These are phyloP conservation scores for Pelobates cultripes DNA, from an alignment of 2,797 vertebrate genomes.

Conservation along the genomic window DNA sequence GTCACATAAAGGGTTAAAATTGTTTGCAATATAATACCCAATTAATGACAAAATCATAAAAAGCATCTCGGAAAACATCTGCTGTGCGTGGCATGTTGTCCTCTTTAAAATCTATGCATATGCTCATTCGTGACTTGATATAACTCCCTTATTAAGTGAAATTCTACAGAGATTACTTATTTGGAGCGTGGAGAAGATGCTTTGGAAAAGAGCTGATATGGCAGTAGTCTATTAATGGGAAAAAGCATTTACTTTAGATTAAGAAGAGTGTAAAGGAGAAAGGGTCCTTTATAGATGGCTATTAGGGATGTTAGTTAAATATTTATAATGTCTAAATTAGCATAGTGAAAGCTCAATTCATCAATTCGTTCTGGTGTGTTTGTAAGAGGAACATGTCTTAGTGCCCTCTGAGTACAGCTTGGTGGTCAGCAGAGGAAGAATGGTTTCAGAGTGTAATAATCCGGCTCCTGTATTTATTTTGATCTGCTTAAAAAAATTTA, in stretches of 20 bases:
- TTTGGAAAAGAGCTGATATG: constrained; percentile 64
- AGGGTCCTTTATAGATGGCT: constrained; percentile 69
- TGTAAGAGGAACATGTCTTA: constrained; percentile 61
- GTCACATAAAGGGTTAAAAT: neutral
- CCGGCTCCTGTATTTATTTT: constrained; percentile 64
- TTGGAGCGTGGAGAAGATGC: constrained; percentile 57
- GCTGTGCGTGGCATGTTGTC: constrained; percentile 43
- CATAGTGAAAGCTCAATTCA: constrained; percentile 81
- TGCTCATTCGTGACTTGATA: constrained; percentile 54
- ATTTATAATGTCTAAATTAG: constrained; percentile 82
- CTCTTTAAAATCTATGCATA: constrained; percentile 5
- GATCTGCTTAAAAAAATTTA: constrained; percentile 66
- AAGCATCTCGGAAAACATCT: constrained; percentile 32
- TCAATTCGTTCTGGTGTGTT: constrained; percentile 78
- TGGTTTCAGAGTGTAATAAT: constrained; percentile 62
- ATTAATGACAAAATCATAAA: constrained; percentile 5
- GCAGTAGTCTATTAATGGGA: constrained; percentile 69
- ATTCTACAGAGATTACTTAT: constrained; percentile 48
- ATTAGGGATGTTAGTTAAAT: constrained; percentile 76
- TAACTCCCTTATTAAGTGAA: constrained; percentile 53
- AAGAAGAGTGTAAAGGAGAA: constrained; percentile 66
- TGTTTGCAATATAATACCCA: neutral
- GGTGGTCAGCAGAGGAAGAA: constrained; percentile 61
- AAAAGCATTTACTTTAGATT: constrained; percentile 74
- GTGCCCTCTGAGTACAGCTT: constrained; percentile 58